Conservation (phyloP, 2,113 vertebrate genomes). For the Lasiurus borealis region DNA sequence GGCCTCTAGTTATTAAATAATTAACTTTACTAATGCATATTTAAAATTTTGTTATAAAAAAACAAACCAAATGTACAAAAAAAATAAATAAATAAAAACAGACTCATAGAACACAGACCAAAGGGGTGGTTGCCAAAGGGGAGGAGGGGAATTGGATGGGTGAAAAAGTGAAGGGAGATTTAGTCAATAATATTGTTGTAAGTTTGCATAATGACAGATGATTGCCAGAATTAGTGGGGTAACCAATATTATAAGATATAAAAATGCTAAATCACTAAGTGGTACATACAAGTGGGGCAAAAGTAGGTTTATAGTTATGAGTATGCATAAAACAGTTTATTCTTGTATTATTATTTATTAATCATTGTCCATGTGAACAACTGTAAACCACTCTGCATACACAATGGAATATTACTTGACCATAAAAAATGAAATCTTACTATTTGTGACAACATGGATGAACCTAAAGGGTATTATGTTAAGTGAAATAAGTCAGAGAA, state of each 20-base stretch:
- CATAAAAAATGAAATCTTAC: not conserved
- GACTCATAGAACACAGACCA: not conserved
- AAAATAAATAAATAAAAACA: not conserved
- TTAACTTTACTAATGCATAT: not conserved
- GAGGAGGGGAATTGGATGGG: not conserved
- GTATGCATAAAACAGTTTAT: not conserved
- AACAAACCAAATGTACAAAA: not conserved
- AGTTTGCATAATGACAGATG: not conserved
- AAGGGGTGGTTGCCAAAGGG: not conserved
- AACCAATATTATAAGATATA: not conserved
- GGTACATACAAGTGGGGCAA: not conserved
- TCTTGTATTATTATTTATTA: not conserved
- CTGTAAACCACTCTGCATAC: not conserved
- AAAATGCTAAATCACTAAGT: not conserved
- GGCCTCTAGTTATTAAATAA: not conserved
- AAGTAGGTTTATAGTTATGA: not conserved
- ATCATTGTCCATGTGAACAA: not conserved
- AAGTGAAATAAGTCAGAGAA: not conserved
- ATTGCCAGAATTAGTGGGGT: not conserved
- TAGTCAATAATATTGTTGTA: too few species aligned
- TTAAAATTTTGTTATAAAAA: not conserved
- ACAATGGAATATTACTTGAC: not conserved
- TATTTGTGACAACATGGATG: not conserved
- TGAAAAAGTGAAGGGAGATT: not conserved
- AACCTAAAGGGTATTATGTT: not conserved